These are phyloP conservation scores for Andricus grossulariae DNA, from an alignment of 1,140 invertebrate species.

Conservation along the genomic window DNA sequence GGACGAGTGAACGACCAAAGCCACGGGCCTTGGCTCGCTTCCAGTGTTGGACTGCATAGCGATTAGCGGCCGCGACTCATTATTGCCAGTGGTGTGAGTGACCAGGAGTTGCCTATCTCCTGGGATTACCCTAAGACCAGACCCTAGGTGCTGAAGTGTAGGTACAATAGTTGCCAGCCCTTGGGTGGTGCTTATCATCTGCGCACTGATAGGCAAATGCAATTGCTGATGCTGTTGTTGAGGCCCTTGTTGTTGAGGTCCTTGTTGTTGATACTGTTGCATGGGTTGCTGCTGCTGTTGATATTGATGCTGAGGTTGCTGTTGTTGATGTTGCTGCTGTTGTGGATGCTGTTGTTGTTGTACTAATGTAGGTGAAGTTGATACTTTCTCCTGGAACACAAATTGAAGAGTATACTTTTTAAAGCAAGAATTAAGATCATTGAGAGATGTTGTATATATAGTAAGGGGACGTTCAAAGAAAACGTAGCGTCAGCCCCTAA, in stretches of 20 bases:
- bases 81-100: constrained; percentile 67
- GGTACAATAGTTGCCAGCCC: constrained; percentile 72
- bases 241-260: constrained; percentile 1
- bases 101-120: constrained; percentile 71
- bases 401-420: background rate
- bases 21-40: constrained; percentile 70
- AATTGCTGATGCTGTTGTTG: constrained; percentile 63
- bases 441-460: too few species aligned
- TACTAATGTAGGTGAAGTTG: constrained; percentile 57
- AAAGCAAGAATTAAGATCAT: background rate
- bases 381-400: constrained; percentile 47
- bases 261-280: constrained; percentile 32
- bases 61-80: constrained; percentile 67
- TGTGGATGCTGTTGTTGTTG: constrained; percentile 60
- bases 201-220: constrained; percentile 72
- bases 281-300: constrained; percentile 35
- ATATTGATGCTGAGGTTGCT: constrained; percentile 48
- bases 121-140: constrained; percentile 69
- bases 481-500: too few species aligned
- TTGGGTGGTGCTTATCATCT: constrained; percentile 72
- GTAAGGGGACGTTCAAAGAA: too few species aligned
- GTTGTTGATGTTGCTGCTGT: constrained; percentile 49
- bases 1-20: constrained; percentile 73
- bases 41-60: constrained; percentile 67
- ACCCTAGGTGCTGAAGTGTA: constrained; percentile 69